These are phyloP conservation scores for Geodia barretti DNA, from an alignment of 37 sponge, comb jelly and placozoan species.

Conservation along the genomic window DNA sequence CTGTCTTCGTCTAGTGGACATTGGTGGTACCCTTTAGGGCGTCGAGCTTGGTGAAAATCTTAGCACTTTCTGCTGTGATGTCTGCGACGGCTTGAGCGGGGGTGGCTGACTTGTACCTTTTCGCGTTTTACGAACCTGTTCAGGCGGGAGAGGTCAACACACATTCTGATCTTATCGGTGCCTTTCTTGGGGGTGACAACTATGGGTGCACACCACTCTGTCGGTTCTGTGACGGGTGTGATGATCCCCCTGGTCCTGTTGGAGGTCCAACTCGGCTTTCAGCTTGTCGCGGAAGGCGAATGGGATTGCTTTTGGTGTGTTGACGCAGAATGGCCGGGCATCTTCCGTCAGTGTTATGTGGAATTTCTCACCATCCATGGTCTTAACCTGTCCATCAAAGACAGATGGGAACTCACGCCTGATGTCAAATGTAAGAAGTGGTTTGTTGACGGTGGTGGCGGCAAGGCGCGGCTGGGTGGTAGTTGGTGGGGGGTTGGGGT, in stretches of 20 bases:
- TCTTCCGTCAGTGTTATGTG: conserved; percentile 43
- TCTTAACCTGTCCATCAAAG: conserved; percentile 11
- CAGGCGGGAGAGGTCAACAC: conserved; percentile 10
- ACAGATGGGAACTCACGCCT: conserved; percentile 6
- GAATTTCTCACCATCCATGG: conserved; percentile 37
- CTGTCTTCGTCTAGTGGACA: conserved; percentile 49
- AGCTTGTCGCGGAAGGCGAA: conserved; percentile 43
- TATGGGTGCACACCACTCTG: conserved; percentile 58
- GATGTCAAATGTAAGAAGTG: background rate
- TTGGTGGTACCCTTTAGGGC: conserved; percentile 57
- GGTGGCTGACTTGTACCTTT: conserved; percentile 30
- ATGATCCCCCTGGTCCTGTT: conserved; percentile 18
- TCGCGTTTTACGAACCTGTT: background rate
- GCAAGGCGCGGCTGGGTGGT: too few relatives aligned
- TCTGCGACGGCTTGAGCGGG: conserved; percentile 45
- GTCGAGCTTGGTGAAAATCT: conserved; percentile 35
- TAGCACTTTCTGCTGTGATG: conserved; percentile 23
- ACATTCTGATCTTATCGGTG: conserved; percentile 39
- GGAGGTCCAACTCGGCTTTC: conserved; percentile 30
- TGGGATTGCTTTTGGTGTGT: conserved; percentile 37
- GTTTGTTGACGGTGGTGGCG: too few relatives aligned
- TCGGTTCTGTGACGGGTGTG: conserved; percentile 35
- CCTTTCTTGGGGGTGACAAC: conserved; percentile 45
- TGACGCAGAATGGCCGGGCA: conserved; percentile 36
- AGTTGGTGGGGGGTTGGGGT: conserved; percentile 20